Percentiles rank a stretch among this genome's conserved stretches.
Conservation (phyloP, 2,888 invertebrate genomes). For the Aethes cnicana region DNA sequence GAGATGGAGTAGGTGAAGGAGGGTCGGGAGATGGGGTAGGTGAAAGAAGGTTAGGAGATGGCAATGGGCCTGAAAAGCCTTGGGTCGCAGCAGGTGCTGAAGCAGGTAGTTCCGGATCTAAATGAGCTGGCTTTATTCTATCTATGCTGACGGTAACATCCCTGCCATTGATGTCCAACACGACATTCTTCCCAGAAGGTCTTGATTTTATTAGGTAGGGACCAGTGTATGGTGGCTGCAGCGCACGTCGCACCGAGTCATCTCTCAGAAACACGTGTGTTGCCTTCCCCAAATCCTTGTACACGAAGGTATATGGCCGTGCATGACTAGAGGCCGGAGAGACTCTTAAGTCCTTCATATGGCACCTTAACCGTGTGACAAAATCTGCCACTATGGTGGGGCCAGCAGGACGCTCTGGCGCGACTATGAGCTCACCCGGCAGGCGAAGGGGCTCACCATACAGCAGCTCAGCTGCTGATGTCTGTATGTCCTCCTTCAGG, state of each 20-base stretch:
- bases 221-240: slow-evolving; percentile 31
- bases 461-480: slow-evolving; percentile 39
- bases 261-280: slow-evolving; percentile 31
- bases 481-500: slow-evolving; percentile 34
- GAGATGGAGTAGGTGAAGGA: no score
- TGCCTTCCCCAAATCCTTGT: slow-evolving; percentile 12
- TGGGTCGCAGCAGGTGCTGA: background rate
- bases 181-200: background rate
- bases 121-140: background rate
- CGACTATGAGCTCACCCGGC: slow-evolving; percentile 37
- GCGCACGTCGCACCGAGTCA: slow-evolving; percentile 22
- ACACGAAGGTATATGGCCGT: slow-evolving; percentile 1
- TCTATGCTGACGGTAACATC: background rate
- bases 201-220: slow-evolving; percentile 8
- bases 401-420: background rate
- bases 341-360: slow-evolving; percentile 4
- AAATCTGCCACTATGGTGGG: slow-evolving; percentile 6
- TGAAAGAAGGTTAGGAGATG: background rate
- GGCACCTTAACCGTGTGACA: slow-evolving; percentile 1
- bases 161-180: background rate
- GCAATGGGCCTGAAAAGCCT: no score
- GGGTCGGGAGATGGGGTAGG: background rate
- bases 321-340: slow-evolving; percentile 5
- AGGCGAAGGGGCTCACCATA: slow-evolving; percentile 40
- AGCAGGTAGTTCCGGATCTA: background rate